A percentile compares a stretch with the other conserved stretches of the same genome.
Evolutionary conservation across 2,888 invertebrate genomes (phyloP).

Genomic region (Ophion ventricosus): DNA sequence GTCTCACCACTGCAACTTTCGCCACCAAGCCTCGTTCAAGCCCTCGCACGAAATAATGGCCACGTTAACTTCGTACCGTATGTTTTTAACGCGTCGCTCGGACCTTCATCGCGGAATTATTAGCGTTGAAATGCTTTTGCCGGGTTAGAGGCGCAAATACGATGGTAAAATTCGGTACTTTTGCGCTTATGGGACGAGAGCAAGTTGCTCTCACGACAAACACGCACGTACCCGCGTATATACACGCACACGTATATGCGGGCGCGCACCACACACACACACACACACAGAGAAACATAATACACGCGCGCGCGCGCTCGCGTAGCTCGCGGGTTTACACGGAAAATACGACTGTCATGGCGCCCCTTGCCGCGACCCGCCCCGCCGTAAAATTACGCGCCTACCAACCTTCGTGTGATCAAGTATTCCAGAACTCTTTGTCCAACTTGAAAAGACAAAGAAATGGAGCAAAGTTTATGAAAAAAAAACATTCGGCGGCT

Average conservation of each 20-base stretch:
- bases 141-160: background rate
- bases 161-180: constrained; percentile 12
- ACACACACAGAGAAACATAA: constrained; percentile 19
- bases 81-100: constrained; percentile 8
- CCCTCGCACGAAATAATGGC: constrained; percentile 75
- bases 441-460: background rate
- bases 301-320: constrained; percentile 62
- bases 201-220: constrained; percentile 29
- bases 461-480: constrained; percentile 6
- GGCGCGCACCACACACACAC: constrained; percentile 36
- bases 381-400: constrained; percentile 73
- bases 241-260: constrained; percentile 51
- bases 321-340: constrained; percentile 73
- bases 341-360: constrained; percentile 79
- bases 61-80: constrained; percentile 67
- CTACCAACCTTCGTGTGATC: constrained; percentile 17
- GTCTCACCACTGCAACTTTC: constrained; percentile 77
- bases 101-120: background rate
- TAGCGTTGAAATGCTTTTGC: background rate
- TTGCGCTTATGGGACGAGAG: constrained; percentile 7
- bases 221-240: constrained; percentile 40
- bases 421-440: background rate
- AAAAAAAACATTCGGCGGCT: constrained; percentile 28
- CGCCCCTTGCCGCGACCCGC: constrained; percentile 74
- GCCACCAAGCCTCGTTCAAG: constrained; percentile 75